Evolutionary conservation across 2,797 vertebrate genomes (phyloP).

Genomic region (Carapus acus): DNA sequence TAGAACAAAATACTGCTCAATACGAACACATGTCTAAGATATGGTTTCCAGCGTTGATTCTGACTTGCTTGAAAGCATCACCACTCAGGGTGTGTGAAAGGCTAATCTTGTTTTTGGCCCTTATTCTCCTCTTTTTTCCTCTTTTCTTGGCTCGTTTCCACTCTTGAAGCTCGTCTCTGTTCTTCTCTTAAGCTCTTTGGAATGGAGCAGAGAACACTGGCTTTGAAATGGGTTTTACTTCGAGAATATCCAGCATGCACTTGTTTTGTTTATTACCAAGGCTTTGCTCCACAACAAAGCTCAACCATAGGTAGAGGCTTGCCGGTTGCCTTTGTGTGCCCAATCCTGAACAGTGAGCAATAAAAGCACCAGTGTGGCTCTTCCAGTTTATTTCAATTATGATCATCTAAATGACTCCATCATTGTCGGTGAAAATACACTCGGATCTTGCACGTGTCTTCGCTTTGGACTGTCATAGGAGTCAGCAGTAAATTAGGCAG

Average conservation of each 20-base stretch:
- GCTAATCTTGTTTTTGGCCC: slow-evolving; percentile 59
- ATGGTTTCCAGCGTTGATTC: slow-evolving; percentile 39
- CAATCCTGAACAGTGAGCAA: slow-evolving; percentile 11
- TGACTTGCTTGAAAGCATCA: slow-evolving; percentile 41
- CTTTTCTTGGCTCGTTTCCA: slow-evolving; percentile 19
- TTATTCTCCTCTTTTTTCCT: slow-evolving; percentile 27
- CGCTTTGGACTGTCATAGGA: slow-evolving; percentile 67
- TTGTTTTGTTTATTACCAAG: slow-evolving; percentile 26
- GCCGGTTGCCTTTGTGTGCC: slow-evolving; percentile 23
- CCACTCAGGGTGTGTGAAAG: slow-evolving; percentile 45
- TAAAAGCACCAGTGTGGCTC: slow-evolving; percentile 21
- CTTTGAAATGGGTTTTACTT: slow-evolving; percentile 35
- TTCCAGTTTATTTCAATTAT: slow-evolving; percentile 33
- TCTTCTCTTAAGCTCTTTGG: slow-evolving; percentile 26
- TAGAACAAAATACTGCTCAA: slow-evolving; percentile 40
- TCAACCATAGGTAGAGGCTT: slow-evolving; percentile 19
- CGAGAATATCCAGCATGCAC: slow-evolving; percentile 13
- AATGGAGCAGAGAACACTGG: slow-evolving; percentile 19
- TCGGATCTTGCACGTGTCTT: slow-evolving; percentile 36
- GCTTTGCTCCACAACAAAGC: slow-evolving; percentile 26
- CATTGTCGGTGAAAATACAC: slow-evolving; percentile 18
- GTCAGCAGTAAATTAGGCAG: slow-evolving; percentile 76
- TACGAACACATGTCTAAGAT: slow-evolving; percentile 50
- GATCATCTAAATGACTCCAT: slow-evolving; percentile 36
- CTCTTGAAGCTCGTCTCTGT: slow-evolving; percentile 29